Percentiles rank a stretch among this genome's conserved stretches.
Conservation (phyloP, 2,113 vertebrate genomes). For the Coryphaenoides rupestris region DNA sequence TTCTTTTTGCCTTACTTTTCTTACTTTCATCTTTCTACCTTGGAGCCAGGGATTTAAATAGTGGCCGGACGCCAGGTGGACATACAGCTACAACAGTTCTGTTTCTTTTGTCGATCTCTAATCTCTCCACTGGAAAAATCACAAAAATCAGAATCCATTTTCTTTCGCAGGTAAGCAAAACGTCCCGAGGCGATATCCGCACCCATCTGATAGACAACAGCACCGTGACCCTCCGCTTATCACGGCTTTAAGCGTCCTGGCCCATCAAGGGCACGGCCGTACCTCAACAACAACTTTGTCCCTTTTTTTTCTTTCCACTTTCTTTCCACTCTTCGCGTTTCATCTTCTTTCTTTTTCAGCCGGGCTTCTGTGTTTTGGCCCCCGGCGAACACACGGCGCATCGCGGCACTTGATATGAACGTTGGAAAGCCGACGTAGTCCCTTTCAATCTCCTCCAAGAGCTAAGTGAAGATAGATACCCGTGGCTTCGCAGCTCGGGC, state of each 20-base stretch:
- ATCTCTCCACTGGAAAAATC: too few species aligned
- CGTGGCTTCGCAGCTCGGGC: too few species aligned
- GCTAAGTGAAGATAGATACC: slow-evolving; percentile 17
- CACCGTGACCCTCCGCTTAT: slow-evolving; percentile 49
- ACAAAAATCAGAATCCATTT: too few species aligned
- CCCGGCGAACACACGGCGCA: slow-evolving; percentile 33
- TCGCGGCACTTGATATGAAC: slow-evolving; percentile 27
- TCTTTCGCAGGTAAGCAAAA: too few species aligned
- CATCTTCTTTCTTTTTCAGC: slow-evolving; percentile 41
- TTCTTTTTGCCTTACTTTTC: too few species aligned
- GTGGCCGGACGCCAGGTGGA: too few species aligned
- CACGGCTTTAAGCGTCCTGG: slow-evolving; percentile 37
- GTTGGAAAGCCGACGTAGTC: slow-evolving; percentile 36
- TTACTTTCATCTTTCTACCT: too few species aligned
- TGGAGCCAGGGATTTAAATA: too few species aligned
- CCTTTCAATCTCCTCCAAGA: slow-evolving; percentile 28
- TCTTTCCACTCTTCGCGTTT: too few species aligned
- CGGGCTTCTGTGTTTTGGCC: slow-evolving; percentile 21
- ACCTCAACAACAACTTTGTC: slow-evolving; percentile 48
- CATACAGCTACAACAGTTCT: too few species aligned
- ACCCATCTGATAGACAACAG: slow-evolving; percentile 54
- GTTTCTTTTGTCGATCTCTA: too few species aligned
- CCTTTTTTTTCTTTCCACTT: slow-evolving; percentile 32
- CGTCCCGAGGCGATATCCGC: slow-evolving; percentile 48
- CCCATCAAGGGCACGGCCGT: slow-evolving; percentile 35